Evolutionary conservation across 2,797 vertebrate species (phyloP).

Genomic region (Odontamblyopus rebecca): DNA sequence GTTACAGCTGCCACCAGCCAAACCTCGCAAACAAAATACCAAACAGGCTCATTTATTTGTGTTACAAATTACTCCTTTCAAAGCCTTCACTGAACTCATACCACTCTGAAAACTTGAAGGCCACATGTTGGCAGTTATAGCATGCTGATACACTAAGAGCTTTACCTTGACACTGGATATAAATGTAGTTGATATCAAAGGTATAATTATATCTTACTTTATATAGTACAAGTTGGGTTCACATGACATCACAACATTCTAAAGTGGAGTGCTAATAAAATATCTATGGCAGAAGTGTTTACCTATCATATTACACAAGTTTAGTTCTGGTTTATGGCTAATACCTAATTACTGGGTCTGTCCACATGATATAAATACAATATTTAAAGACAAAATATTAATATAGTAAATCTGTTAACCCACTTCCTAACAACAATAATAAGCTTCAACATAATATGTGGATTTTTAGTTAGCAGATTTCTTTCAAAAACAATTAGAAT

Average conservation of each 20-base stretch:
- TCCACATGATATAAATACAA: background rate
- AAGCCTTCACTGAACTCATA: slow-evolving; percentile 71
- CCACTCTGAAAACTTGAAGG: slow-evolving; percentile 62
- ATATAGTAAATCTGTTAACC: too few species aligned
- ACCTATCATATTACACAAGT: background rate
- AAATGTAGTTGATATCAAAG: background rate
- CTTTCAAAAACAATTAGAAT: background rate
- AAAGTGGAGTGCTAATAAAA: background rate
- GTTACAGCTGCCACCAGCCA: slow-evolving; percentile 71
- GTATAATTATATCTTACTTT: background rate
- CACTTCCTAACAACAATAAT: too few species aligned
- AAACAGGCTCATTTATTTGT: slow-evolving; percentile 77
- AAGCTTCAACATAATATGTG: background rate
- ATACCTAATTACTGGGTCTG: background rate
- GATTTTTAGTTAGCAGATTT: background rate
- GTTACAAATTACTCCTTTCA: slow-evolving; percentile 79
- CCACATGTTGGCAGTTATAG: slow-evolving; percentile 58
- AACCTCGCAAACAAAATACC: slow-evolving; percentile 76
- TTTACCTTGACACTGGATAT: slow-evolving; percentile 38
- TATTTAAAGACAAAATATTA: too few species aligned
- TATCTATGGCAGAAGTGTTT: background rate
- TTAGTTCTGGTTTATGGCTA: background rate
- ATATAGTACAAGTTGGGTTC: background rate
- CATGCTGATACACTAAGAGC: slow-evolving; percentile 63
- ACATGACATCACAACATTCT: background rate